Evolutionary conservation across 2,888 invertebrate genomes (phyloP), one percentile per base, ranked within the genome.

Genomic region (Aporophyla nigra): DNA sequence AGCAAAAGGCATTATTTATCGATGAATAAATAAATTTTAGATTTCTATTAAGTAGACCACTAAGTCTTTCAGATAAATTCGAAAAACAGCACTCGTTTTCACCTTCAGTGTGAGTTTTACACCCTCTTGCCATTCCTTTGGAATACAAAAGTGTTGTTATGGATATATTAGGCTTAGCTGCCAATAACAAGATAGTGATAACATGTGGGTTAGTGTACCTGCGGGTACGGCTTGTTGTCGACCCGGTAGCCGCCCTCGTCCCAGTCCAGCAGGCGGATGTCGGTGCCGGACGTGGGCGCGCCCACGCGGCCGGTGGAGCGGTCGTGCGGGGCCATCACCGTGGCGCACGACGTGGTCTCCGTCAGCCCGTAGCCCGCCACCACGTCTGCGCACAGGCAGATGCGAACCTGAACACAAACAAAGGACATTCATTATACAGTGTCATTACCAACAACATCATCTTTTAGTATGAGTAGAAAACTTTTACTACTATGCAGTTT

Each of bases 361-460:
- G 99, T 99, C 81, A 99, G 97, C 2, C 99, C 99, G 95, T 99
- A 99, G 70, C 99, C 99, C 92, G 99, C 99, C 77, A 98, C 97
- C 62, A 99, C 98, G 81, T 98, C 98, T 81, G 98, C 98, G 94
- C 99, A 99, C 84, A 99, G 97, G 93, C 99, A 99, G 80, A 98
- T 97, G 80, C 95, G 94, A 79, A 95, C 93, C 76, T 76, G 14
- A 0, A 0, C 0, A 27, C 12, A 0, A 0, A n/a, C 0, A 0
- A 10, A 0, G 1, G 2, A 2, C 0, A 33, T n/a, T 9, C 0
- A n/a, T 2, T 53, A 54, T n/a, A 3, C 2, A 5, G 21, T 9
- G 1, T 1, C 16, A 67, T 2, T 33, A 14, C 0, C 6, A 10
- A 14, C 7, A 43, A 7, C 7, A 49, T 33, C 2, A 12, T 24